Conservation (phyloP, 2,888 invertebrate genomes). For the Watsonalla cultraria region DNA sequence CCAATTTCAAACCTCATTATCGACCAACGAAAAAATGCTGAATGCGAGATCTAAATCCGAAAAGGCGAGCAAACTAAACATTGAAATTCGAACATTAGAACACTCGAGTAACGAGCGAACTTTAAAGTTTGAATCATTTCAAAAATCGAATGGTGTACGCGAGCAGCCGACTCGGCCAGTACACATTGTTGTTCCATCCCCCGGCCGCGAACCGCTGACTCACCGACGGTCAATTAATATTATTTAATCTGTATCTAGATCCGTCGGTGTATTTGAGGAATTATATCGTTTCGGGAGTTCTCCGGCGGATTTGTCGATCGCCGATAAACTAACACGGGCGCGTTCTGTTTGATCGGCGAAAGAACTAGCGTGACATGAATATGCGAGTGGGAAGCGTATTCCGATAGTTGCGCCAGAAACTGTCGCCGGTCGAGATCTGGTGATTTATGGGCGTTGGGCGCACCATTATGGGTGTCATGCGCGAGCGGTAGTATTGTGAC, state of each 20-base stretch:
- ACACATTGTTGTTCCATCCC: conserved; percentile 61
- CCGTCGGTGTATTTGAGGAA: conserved; percentile 61
- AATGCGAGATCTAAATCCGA: conserved; percentile 26
- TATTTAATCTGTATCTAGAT: conserved; percentile 66
- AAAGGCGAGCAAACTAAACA: conserved; percentile 34
- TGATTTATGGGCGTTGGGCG: conserved; percentile 38
- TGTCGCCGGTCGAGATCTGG: conserved; percentile 39
- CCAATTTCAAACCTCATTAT: conserved; percentile 72
- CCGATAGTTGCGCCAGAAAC: conserved; percentile 42
- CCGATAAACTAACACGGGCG: conserved; percentile 42
- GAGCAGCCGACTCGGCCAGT: conserved; percentile 20
- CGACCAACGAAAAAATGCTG: conserved; percentile 41
- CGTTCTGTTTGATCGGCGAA: conserved; percentile 36
- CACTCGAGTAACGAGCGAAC: conserved; percentile 22
- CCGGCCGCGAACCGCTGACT: conserved; percentile 52
- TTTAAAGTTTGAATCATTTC: neutral
- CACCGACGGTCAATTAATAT: conserved; percentile 70
- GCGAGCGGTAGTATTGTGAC: conserved; percentile 28
- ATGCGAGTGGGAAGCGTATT: conserved; percentile 45
- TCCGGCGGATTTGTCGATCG: conserved; percentile 51
- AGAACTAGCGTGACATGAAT: conserved; percentile 49
- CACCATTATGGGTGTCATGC: conserved; percentile 13
- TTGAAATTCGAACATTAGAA: conserved; percentile 48
- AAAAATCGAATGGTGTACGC: neutral
- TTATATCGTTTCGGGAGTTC: conserved; percentile 55